Base-by-base conservation (phyloP, 2,888 invertebrate species). In the Dione vanillae region DNA sequence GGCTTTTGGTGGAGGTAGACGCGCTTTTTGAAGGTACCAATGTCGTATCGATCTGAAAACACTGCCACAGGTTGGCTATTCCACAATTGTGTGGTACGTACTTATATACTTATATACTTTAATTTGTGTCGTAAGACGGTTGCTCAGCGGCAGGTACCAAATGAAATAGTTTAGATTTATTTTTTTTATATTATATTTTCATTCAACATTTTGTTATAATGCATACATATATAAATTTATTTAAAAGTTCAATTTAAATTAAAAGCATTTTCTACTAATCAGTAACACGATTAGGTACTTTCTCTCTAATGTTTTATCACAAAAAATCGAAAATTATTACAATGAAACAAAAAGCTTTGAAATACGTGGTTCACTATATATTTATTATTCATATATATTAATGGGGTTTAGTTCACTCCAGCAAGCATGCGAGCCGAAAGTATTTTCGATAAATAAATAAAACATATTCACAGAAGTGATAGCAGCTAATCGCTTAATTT, bases 401-500 rank as follows among this genome's bases (percentile, higher is more conserved):
- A 64, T 67, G 67, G 47, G 35, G 41, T 19, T 67, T 45, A 56
- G 70, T 70, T 12, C 27, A 67, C 12, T 67, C 41, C 56, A 67
- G 19, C 35, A 64, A 43, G 47, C 56, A 47, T 61, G 66, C 65
- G 70, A 61, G 70, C 40, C 43, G 37, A 40, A 52, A n/a, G 65
- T 41, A 61, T 37, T 62, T 37, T 47, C 47, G 41, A 67, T 52
- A 27, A 65, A 49, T 62, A 67, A 69, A 66, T 47, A 67, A 70
- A 67, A 27, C 64, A 45, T 72, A 35, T 70, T 70, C 70, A 72
- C 70, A 52, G 62, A 62, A 72, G 47, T 64, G 37, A 71, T 70
- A 62, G 62, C 61, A 69, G 51, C 43, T 69, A 65, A 72, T 75
- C 65, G 58, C 69, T 71, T 66, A 64, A 70, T 69, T 52, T 37